Evolutionary conservation across 2,113 vertebrate genomes (phyloP), one percentile per base, ranked within the genome.

Genomic region (Myotis davidii): DNA sequence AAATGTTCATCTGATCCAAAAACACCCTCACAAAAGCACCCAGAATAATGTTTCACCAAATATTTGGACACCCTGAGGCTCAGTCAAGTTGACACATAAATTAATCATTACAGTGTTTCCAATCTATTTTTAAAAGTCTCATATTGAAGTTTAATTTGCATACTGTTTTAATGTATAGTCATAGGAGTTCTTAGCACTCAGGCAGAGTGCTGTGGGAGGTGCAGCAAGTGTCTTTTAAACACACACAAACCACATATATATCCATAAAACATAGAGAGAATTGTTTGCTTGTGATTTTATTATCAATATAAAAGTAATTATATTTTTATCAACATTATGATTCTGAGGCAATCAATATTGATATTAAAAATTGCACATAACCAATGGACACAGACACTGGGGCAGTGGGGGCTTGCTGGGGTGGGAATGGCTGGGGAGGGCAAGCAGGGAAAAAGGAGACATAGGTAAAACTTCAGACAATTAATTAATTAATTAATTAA

Each of bases 161-260:
- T 54, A 21, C 0, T 3, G n/a, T 45, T 77, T 52, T 42, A 95
- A 54, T 3, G 5, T 45, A 87, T 25, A 65, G 12, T 16, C 23
- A n/a, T 52, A 21, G 52, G 70, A 83, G 48, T 73, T 93, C 52
- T 84, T 93, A n/a, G n/a, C n/a, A n/a, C n/a, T n/a, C n/a, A n/a
- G n/a, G n/a, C n/a, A n/a, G n/a, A n/a, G n/a, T n/a, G n/a, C n/a
- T n/a, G n/a, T n/a, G n/a, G n/a, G n/a, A n/a, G n/a, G n/a, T n/a
- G n/a, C n/a, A n/a, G n/a, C n/a, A n/a, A n/a, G n/a, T n/a, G 69
- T 83, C 25, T 84, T 84, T 83, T 82, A 79, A 72, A 73, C n/a
- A 85, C 14, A 79, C 13, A 45, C 13, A 69, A 42, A 81, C 18
- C 29, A 73, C 17, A 78, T 37, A 56, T 21, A 69, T 74, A 81